phyloP scores from a whole-genome alignment of 2,113 vertebrate genomes.

The Carollia perspicillata region DNA sequence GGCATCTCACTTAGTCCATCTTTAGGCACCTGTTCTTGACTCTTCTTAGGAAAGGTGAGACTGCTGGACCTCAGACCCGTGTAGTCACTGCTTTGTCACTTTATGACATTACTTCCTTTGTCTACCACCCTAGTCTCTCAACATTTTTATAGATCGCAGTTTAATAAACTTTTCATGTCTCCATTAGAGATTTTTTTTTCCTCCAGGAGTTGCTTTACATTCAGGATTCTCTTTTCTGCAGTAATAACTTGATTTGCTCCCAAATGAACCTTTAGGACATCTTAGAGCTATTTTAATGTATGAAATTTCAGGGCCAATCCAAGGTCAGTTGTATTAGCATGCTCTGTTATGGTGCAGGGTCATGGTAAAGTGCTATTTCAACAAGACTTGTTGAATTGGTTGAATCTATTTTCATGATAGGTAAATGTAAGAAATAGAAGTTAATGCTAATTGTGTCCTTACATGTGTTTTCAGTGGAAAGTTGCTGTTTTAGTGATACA shows the following conservation, averaged over 20 bases:
- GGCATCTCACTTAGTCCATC: neutral
- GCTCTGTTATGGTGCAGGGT: neutral
- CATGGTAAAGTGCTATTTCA: slow-evolving; percentile 11
- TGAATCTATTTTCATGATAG: neutral
- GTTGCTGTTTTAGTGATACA: slow-evolving; percentile 14
- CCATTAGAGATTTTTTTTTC: neutral
- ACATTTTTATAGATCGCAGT: slow-evolving; percentile 5
- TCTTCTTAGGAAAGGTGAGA: neutral
- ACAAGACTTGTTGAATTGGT: neutral
- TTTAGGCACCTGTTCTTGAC: neutral
- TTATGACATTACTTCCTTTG: neutral
- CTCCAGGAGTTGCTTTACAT: neutral
- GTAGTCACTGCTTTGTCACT: neutral
- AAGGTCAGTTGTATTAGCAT: neutral
- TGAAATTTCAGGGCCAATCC: neutral
- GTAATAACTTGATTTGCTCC: slow-evolving; percentile 3
- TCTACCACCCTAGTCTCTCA: neutral
- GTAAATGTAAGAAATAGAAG: slow-evolving; percentile 7
- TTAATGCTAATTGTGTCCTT: neutral
- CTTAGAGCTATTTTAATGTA: slow-evolving; percentile 15
- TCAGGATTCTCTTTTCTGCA: neutral
- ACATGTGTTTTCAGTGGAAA: neutral
- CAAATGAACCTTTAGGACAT: neutral
- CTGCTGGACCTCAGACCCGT: neutral
- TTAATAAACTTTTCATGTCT: slow-evolving; percentile 18